Evolutionary conservation across 2,113 vertebrate genomes (phyloP).

Genomic region (Motacilla tschutschensis): DNA sequence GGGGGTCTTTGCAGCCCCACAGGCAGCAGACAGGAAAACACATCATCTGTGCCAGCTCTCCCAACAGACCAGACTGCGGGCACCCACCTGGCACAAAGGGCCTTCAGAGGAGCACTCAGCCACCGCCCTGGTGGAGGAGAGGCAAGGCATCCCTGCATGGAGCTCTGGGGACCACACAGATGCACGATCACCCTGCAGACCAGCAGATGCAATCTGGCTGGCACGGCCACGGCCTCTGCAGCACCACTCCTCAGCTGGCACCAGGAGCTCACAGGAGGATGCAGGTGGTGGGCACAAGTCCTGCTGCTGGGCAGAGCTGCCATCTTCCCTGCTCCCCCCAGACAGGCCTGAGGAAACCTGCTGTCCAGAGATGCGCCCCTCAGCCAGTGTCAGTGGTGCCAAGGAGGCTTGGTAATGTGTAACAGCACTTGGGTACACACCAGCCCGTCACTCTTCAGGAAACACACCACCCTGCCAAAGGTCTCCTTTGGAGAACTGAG

Average conservation of each 20-base stretch:
- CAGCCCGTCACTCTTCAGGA: background rate
- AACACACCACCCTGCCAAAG: background rate
- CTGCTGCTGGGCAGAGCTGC: background rate
- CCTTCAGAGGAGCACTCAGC: background rate
- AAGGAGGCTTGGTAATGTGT: background rate
- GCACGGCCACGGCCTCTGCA: rapidly evolving
- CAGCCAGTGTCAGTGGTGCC: rapidly evolving
- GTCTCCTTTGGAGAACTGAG: background rate
- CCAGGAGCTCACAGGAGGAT: background rate
- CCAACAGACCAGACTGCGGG: background rate
- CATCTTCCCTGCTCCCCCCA: background rate
- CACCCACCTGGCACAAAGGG: background rate
- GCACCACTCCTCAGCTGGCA: background rate
- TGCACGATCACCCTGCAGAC: rapidly evolving
- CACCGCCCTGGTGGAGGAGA: background rate
- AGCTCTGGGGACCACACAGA: background rate
- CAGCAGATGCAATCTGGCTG: background rate
- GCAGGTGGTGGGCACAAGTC: background rate
- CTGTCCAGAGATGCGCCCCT: rapidly evolving
- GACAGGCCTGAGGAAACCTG: background rate
- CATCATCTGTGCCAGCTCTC: background rate
- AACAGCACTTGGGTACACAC: background rate
- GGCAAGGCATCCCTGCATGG: rapidly evolving
- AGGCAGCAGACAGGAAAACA: background rate
- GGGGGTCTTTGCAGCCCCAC: rapidly evolving